A percentile compares a stretch with the other conserved stretches of the same genome.
Evolutionary conservation across 2,113 vertebrate genomes (phyloP).

Genomic region (Mystacornis crossleyi): DNA sequence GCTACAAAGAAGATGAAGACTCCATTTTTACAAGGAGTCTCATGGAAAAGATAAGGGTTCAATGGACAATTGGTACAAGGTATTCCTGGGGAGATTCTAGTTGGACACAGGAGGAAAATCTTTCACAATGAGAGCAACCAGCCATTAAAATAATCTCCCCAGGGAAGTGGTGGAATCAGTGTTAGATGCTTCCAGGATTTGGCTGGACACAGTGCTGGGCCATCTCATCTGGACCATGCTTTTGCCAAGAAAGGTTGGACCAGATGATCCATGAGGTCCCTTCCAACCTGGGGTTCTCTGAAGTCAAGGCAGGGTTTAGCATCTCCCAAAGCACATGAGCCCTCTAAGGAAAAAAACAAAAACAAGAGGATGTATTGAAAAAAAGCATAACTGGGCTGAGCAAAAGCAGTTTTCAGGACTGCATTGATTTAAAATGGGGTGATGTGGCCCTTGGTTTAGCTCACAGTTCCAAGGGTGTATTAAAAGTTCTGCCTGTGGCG

Average conservation of each 20-base stretch:
- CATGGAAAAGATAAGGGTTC: not conserved
- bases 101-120: not conserved
- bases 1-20: not conserved
- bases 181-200: not conserved
- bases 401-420: not conserved
- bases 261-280: not conserved
- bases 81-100: not conserved
- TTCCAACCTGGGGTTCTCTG: accelerated
- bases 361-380: not conserved
- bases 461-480: not conserved
- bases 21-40: not conserved
- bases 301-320: not conserved
- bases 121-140: not conserved
- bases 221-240: not conserved
- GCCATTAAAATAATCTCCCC: not conserved
- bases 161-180: not conserved
- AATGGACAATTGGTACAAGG: not conserved
- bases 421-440: not conserved
- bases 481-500: not conserved
- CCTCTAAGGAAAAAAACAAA: not conserved
- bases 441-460: not conserved
- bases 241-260: not conserved
- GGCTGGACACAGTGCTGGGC: not conserved
- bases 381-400: not conserved
- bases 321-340: not conserved